A percentile compares a stretch with the other conserved stretches of the same genome.
Conservation (phyloP, 2,113 vertebrate genomes). For the Pavo muticus region DNA sequence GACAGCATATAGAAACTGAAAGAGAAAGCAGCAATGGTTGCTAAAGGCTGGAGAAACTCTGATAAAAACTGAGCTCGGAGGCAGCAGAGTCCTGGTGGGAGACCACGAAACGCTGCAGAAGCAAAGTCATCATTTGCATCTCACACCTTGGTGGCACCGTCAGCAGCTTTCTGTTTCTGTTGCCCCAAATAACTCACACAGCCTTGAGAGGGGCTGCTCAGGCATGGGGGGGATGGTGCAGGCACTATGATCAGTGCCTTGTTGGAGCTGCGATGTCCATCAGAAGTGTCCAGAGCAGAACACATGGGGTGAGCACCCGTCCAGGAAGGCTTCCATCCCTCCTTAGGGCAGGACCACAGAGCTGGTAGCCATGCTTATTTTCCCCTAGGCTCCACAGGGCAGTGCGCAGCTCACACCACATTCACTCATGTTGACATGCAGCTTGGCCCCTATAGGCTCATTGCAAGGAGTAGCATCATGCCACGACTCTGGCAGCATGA, state of each 20-base stretch:
- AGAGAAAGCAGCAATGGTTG: not conserved
- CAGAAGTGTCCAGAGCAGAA: not conserved
- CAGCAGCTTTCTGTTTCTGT: not conserved
- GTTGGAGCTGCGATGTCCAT: not conserved
- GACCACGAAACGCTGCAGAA: conserved; percentile 4
- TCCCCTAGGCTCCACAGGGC: accelerated
- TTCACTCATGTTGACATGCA: accelerated
- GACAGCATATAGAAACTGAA: not conserved
- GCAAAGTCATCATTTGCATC: not conserved
- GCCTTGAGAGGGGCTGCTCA: not conserved
- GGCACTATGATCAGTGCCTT: not conserved
- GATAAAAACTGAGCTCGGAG: not conserved
- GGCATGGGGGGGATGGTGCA: accelerated
- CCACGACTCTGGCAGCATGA: not conserved
- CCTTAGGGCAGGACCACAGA: not conserved
- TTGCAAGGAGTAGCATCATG: not conserved
- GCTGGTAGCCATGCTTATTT: accelerated
- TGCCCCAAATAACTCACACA: not conserved
- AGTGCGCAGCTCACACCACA: accelerated
- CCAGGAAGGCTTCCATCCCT: not conserved
- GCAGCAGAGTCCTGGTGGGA: not conserved
- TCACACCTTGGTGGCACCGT: not conserved
- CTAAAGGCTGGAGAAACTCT: not conserved
- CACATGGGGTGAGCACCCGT: not conserved
- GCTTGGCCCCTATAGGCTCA: accelerated